Evolutionary conservation across 2,113 vertebrate species (phyloP).

Genomic region (Microtus richardsoni): DNA sequence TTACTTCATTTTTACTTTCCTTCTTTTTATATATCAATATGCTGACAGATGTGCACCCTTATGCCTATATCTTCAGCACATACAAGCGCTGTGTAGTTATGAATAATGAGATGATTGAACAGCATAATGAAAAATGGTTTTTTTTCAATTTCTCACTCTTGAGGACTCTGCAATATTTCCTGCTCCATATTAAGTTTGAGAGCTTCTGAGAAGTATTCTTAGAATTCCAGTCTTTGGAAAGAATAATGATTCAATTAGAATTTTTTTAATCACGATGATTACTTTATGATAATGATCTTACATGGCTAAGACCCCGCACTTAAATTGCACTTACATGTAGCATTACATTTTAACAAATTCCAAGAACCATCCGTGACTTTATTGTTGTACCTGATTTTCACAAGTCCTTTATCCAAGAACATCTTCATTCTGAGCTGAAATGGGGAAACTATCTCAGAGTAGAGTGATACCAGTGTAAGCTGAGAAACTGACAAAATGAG

Average conservation of each 20-base stretch:
- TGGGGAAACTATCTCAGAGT: slow-evolving; percentile 46
- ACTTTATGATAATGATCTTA: slow-evolving; percentile 78
- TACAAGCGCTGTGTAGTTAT: slow-evolving; percentile 63
- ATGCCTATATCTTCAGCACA: slow-evolving; percentile 57
- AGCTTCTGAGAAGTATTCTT: slow-evolving; percentile 79
- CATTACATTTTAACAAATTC: slow-evolving; percentile 76
- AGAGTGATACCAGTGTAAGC: slow-evolving; percentile 24
- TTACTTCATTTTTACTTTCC: slow-evolving; percentile 60
- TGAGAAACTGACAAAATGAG: slow-evolving; percentile 58
- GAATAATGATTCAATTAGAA: slow-evolving; percentile 80
- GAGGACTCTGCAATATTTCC: slow-evolving; percentile 74
- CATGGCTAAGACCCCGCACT: slow-evolving; percentile 68
- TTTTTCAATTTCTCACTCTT: slow-evolving; percentile 66
- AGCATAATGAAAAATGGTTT: slow-evolving; percentile 63
- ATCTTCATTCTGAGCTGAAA: slow-evolving; percentile 67
- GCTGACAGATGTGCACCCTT: slow-evolving; percentile 16
- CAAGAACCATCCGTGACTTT: slow-evolving; percentile 71
- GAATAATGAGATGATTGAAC: slow-evolving; percentile 76
- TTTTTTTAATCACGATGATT: slow-evolving; percentile 75
- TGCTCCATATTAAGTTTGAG: slow-evolving; percentile 76
- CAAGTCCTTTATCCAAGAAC: slow-evolving; percentile 70
- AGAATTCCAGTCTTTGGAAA: slow-evolving; percentile 75
- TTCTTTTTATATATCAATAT: slow-evolving; percentile 52
- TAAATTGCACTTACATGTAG: slow-evolving; percentile 66
- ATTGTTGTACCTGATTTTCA: slow-evolving; percentile 75